These are phyloP conservation scores for Rhynchomys soricoides DNA, from an alignment of 2,113 vertebrate genomes.

Conservation along the genomic window DNA sequence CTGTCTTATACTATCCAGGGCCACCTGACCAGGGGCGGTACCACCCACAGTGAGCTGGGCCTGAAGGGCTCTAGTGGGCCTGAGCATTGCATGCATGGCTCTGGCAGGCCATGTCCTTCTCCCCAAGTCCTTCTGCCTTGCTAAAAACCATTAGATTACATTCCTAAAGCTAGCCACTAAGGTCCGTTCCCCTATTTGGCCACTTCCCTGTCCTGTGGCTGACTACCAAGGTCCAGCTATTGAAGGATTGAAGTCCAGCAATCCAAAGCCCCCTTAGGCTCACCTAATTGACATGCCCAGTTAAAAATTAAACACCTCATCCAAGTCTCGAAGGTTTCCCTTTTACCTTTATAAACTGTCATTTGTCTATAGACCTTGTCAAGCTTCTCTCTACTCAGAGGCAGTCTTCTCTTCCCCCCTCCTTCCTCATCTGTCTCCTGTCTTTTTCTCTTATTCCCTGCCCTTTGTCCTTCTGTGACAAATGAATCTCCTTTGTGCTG, in stretches of 20 bases:
- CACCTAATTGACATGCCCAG: background rate
- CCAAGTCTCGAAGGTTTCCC: background rate
- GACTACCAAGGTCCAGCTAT: background rate
- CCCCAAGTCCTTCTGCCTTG: no score
- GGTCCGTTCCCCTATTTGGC: background rate
- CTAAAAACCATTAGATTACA: background rate
- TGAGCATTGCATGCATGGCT: no score
- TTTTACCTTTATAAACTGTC: background rate
- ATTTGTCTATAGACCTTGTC: background rate
- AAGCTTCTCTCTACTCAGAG: background rate
- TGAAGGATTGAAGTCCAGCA: background rate
- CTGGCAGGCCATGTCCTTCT: background rate
- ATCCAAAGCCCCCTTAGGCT: background rate
- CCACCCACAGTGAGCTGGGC: background rate
- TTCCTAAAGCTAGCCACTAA: background rate
- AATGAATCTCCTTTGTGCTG: background rate
- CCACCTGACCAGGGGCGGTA: background rate
- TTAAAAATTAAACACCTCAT: background rate
- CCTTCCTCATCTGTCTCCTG: no score
- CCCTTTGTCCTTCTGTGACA: background rate
- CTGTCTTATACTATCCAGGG: background rate
- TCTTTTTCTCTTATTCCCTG: no score
- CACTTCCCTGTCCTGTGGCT: background rate
- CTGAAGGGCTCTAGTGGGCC: no score
- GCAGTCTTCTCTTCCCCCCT: no score